Base-by-base conservation (phyloP, 2,113 vertebrate genomes). In the Clarias batrachus region DNA sequence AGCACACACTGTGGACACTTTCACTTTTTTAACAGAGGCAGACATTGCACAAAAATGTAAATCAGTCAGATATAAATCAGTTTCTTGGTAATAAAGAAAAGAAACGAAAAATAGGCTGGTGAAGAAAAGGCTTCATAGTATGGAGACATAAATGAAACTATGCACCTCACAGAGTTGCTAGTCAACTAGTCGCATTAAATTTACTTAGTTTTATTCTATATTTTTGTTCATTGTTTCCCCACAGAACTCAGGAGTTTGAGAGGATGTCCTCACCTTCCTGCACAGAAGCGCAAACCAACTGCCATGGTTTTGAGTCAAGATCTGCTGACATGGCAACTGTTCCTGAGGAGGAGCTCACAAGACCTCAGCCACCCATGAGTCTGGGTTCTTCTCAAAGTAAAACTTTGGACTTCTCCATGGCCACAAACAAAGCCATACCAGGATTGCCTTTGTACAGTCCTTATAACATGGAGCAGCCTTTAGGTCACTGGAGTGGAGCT, bases 401-500 rank as follows among this genome's bases (percentile, higher is more conserved):
- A 54, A 93, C 86, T 80, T 95, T 96, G 92, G 96, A 98, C 91
- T 95, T 96, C 89, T 63, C 93, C 0, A 95, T 95, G 52, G 93
- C 94, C 71, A 92, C 95, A 79, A 96, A 95, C 92, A 94, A 95
- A 0, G 78, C 89, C 41, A 97, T 96, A 81, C 91, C 95, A 0
- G 94, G 93, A 3, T 92, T 96, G 80, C 81, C 86, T 37, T 48
- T 96, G 89, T 96, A 96, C 92, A 87, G 90, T 85, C 95, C 96
- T 0, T 96, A 96, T 0, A 79, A 93, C 71, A 83, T 92, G 0
- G 96, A 97, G 89, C 96, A 96, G 87, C 89, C 94, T 27, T 93
- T 96, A 1, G 92, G 92, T 14, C 96, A 96, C 92, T 97, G 96
- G 97, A 92, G 95, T 84, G 89, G 94, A 23, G 93, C 96, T 5